phyloP scores from a whole-genome alignment of 2,113 vertebrate species.

The Syngnathus floridae region DNA sequence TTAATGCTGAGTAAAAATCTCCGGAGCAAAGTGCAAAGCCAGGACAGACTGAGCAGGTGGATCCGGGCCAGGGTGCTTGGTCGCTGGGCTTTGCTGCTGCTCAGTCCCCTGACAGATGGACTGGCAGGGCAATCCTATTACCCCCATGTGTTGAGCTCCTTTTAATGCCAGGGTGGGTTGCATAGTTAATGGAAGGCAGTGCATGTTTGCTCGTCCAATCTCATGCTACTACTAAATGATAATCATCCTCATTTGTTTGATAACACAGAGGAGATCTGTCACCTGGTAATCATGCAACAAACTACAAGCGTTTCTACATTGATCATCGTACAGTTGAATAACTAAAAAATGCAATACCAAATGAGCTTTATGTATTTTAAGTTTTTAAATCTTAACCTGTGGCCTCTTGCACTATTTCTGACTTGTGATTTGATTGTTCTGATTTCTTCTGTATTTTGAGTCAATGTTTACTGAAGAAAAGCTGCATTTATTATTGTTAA shows the following conservation, averaged over 20 bases:
- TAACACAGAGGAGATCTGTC: slow-evolving; percentile 18
- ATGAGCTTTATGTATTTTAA: not conserved
- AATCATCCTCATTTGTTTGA: slow-evolving; percentile 47
- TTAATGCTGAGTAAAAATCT: slow-evolving; percentile 43
- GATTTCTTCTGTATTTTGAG: not conserved
- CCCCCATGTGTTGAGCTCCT: slow-evolving; percentile 70
- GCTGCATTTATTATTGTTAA: too few relatives aligned
- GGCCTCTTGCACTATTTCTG: not conserved
- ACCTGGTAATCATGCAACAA: not conserved
- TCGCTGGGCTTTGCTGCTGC: slow-evolving; percentile 43
- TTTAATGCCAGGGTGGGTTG: slow-evolving; percentile 70
- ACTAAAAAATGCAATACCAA: not conserved
- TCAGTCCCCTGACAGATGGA: slow-evolving; percentile 63
- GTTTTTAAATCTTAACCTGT: not conserved
- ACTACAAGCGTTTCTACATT: not conserved
- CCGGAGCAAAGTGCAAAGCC: slow-evolving; percentile 30
- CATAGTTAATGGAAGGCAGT: slow-evolving; percentile 57
- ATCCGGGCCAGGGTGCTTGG: slow-evolving; percentile 39
- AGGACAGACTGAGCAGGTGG: slow-evolving; percentile 46
- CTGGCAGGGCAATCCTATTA: slow-evolving; percentile 78
- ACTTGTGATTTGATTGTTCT: not conserved
- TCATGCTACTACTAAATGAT: slow-evolving; percentile 37
- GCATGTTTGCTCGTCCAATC: slow-evolving; percentile 40
- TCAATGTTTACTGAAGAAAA: not conserved
- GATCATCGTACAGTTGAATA: not conserved